Conservation (phyloP, 2,797 vertebrate genomes). For the Cossypha heuglini region DNA sequence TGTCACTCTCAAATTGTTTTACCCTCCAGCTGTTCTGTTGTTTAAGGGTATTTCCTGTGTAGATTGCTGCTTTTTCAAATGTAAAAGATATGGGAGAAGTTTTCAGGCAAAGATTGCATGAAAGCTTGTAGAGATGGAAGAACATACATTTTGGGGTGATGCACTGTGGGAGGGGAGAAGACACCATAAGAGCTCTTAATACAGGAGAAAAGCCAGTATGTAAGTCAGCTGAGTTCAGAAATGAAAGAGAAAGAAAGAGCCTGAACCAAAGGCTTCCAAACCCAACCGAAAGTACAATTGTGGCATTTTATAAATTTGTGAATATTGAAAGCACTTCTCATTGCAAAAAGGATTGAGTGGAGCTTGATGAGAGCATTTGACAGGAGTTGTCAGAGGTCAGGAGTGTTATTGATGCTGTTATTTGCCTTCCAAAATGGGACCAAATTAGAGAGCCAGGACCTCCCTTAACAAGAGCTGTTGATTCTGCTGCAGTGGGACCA, state of each 20-base stretch:
- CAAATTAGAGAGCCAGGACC: background rate
- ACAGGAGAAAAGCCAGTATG: background rate
- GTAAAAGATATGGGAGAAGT: background rate
- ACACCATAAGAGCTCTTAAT: background rate
- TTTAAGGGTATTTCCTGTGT: background rate
- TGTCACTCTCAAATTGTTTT: background rate
- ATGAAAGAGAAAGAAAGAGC: background rate
- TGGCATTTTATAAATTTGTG: background rate
- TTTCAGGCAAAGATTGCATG: background rate
- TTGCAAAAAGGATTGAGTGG: background rate
- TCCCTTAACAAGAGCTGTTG: background rate
- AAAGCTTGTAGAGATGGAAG: background rate
- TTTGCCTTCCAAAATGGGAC: background rate
- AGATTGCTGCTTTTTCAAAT: background rate
- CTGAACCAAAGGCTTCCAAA: background rate
- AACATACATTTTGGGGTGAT: background rate
- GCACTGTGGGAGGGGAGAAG: background rate
- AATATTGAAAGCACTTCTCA: background rate
- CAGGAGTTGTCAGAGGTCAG: background rate
- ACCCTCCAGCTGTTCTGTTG: background rate
- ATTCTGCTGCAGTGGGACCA: background rate
- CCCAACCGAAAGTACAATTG: background rate
- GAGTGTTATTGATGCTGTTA: background rate
- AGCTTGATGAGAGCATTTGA: background rate
- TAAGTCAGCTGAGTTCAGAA: background rate